Conservation (phyloP, 1,140 invertebrate genomes). For the Hirudo medicinalis region DNA sequence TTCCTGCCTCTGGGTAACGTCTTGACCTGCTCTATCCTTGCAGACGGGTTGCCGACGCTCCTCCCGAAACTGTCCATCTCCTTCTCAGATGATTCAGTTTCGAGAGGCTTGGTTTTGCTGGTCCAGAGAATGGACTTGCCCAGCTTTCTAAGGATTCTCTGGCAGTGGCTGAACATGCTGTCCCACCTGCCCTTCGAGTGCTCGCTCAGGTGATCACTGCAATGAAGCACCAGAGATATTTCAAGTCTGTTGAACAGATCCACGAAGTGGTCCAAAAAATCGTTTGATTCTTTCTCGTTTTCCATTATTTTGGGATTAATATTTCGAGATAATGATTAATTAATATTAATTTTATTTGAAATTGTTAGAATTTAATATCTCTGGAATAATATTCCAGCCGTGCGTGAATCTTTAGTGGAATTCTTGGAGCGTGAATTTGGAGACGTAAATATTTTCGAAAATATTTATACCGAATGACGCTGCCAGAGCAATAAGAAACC, state of each 20-base stretch:
- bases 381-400: not conserved
- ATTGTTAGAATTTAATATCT: not conserved
- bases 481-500: too few species aligned
- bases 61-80: too few species aligned
- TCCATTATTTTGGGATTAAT: not conserved
- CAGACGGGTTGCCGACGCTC: too few species aligned
- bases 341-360: not conserved
- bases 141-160: not conserved
- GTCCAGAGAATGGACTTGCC: not conserved
- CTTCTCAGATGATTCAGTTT: too few species aligned
- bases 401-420: not conserved
- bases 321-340: too few species aligned
- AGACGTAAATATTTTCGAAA: too few species aligned
- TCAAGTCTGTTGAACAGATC: constrained; percentile 1
- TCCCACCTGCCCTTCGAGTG: constrained; percentile 1
- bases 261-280: not conserved
- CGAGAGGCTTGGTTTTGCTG: too few species aligned
- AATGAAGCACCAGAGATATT: not conserved
- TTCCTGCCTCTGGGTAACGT: too few species aligned
- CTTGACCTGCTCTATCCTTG: too few species aligned
- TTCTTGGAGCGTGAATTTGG: too few species aligned
- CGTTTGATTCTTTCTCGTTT: not conserved
- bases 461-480: too few species aligned
- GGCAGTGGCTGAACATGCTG: not conserved
- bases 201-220: not conserved